Base-by-base conservation (phyloP, 1,140 invertebrate species). In the Pentalonia nigronervosa region DNA sequence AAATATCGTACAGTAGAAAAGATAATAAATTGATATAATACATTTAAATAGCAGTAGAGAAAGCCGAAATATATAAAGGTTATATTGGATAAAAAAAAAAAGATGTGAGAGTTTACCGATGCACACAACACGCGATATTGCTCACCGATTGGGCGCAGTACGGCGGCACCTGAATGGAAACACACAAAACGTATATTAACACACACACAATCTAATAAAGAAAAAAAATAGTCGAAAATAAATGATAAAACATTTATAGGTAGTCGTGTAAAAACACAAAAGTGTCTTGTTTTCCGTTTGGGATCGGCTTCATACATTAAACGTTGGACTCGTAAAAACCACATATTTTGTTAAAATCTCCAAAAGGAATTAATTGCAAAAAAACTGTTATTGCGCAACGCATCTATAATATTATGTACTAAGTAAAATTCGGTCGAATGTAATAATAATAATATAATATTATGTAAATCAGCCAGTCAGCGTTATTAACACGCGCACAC, bases 101-200 rank as follows among this genome's bases (percentile, higher is more conserved):
- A 93, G 48, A 84, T 86, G 81, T 84, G 91, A 86, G 81, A 86
- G 91, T 76, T 97, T 98, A 98, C 97, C 97, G 97, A 97, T 97
- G 97, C 97, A 97, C 97, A 98, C 97, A 97, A 97, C 97, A 97
- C 97, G 97, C 97, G 97, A 97, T 96, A 97, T 97, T 97, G 97
- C 97, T 98, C 97, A 97, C 97, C 97, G 97, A 96, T 97, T 97
- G 97, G 96, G 97, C 97, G 96, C 97, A 98, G 97, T 97, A 97
- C 96, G 97, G 96, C 96, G 97, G 97, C 96, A 97, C 97, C 96
- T 93, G 91, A 86, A 93, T 93, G 97, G 97, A 96, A 96, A 96
- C 96, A 96, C 95, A 95, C 95, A 96, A 95, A 96, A 93, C 92
- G 94, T 48, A 94, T 94, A 94, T 90, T 94, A 87, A 94, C 81